Evolutionary conservation across 2,888 invertebrate genomes (phyloP).

Genomic region (Gasteruption jaculator): DNA sequence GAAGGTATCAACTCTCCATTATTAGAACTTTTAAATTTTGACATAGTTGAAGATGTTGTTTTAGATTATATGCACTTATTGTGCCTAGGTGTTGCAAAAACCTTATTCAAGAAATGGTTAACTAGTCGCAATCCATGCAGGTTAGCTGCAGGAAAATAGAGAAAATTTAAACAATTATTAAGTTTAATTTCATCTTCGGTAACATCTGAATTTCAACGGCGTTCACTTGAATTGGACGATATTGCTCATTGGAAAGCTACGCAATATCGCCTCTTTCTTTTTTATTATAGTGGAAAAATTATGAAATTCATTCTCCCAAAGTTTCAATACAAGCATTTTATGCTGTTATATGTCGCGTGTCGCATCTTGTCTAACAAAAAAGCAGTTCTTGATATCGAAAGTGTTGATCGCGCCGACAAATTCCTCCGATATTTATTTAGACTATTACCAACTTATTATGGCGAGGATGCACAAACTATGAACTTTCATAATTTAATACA

Average conservation of each 20-base stretch:
- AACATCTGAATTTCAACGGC: constrained; percentile 6
- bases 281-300: too few relatives aligned
- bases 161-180: too few relatives aligned
- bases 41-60: neutral
- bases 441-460: constrained; percentile 8
- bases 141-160: too few relatives aligned
- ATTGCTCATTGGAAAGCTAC: constrained; percentile 12
- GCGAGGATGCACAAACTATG: constrained; percentile 7
- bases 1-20: constrained; percentile 4
- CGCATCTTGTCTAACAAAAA: constrained; percentile 5
- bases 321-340: constrained; percentile 12
- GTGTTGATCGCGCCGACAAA: constrained; percentile 1
- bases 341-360: constrained; percentile 12
- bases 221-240: constrained; percentile 1
- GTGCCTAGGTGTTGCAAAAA: constrained; percentile 4
- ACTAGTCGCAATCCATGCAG: too few relatives aligned
- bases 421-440: constrained; percentile 8
- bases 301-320: constrained; percentile 1
- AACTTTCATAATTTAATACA: constrained; percentile 9
- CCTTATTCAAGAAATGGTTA: too few relatives aligned
- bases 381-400: constrained; percentile 5
- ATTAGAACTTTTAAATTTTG: too few relatives aligned
- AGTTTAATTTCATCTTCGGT: too few relatives aligned
- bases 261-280: constrained; percentile 10
- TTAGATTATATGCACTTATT: constrained; percentile 10